These are phyloP conservation scores for Latrodectus elegans DNA, from an alignment of 2,888 invertebrate species.

Conservation along the genomic window DNA sequence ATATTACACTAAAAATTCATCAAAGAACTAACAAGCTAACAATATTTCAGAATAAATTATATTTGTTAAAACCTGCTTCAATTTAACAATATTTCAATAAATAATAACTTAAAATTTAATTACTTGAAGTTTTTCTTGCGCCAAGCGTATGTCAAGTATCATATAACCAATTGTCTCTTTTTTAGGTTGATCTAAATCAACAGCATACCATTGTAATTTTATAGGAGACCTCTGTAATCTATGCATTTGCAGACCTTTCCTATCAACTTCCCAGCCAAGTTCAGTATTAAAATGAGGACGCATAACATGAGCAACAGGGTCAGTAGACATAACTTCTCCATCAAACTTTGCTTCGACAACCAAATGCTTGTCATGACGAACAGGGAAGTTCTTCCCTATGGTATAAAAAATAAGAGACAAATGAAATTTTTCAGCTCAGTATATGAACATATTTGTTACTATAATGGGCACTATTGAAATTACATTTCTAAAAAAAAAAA, in stretches of 20 bases:
- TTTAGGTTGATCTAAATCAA: constrained; percentile 73
- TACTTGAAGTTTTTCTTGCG: constrained; percentile 71
- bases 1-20: no score
- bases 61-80: no score
- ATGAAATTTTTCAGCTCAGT: no score
- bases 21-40: no score
- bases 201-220: constrained; percentile 76
- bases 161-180: constrained; percentile 76
- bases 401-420: background rate
- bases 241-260: constrained; percentile 75
- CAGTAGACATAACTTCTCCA: constrained; percentile 76
- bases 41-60: background rate
- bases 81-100: background rate
- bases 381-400: constrained; percentile 75
- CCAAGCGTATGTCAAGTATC: constrained; percentile 75
- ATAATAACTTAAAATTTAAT: background rate
- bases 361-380: constrained; percentile 74
- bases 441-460: no score
- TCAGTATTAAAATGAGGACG: constrained; percentile 76
- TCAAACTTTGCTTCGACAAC: constrained; percentile 76
- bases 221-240: constrained; percentile 76
- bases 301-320: constrained; percentile 75
- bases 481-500: no score
- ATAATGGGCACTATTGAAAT: no score
- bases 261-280: constrained; percentile 76